phyloP scores from a whole-genome alignment of 2,113 vertebrate species.

The Rattus norvegicus region DNA sequence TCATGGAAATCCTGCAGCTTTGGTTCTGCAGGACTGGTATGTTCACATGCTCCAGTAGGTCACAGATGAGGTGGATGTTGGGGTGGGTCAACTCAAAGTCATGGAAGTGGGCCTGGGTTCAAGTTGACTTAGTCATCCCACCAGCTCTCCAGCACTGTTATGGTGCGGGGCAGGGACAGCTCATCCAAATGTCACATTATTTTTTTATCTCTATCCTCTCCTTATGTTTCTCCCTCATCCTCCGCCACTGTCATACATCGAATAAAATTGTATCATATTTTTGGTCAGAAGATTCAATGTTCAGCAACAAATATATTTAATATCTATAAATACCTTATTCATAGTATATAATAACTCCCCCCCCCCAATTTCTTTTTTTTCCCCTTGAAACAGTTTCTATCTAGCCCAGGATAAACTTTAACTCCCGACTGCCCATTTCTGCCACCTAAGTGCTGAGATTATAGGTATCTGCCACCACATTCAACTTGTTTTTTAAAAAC shows the following conservation, averaged over 20 bases:
- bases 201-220: neutral
- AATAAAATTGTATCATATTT: neutral
- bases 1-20: neutral
- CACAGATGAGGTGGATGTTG: neutral
- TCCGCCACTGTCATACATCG: no score
- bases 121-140: neutral
- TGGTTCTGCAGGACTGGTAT: neutral
- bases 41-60: neutral
- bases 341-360: neutral
- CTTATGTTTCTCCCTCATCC: neutral
- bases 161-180: neutral
- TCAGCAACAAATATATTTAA: neutral
- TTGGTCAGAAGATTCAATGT: constrained; percentile 12
- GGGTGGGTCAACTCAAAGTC: neutral
- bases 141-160: neutral
- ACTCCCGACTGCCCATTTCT: neutral
- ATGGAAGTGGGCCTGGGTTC: neutral
- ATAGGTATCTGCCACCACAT: no score
- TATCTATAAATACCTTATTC: neutral
- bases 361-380: neutral
- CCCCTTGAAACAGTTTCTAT: neutral
- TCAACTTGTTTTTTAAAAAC: neutral
- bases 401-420: neutral
- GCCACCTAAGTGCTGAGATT: neutral
- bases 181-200: neutral